Conservation (phyloP, 2,797 vertebrate species). For the Schizopygopsis pylzovi region DNA sequence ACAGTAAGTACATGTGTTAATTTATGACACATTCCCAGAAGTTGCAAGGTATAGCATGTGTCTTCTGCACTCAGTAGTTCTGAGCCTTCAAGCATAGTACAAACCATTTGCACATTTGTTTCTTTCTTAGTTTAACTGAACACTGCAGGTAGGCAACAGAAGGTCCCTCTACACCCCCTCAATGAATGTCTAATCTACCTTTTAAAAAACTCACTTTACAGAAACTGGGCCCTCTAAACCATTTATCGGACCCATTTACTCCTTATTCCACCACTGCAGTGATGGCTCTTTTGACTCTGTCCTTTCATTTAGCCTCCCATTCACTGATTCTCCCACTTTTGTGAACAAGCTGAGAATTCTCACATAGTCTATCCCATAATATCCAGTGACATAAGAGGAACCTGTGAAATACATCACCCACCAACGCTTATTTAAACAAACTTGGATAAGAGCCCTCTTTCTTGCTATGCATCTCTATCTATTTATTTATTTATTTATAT, state of each 20-base stretch:
- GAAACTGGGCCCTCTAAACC: constrained; percentile 72
- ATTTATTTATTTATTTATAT: not conserved
- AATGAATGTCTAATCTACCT: constrained; percentile 62
- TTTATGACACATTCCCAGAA: constrained; percentile 18
- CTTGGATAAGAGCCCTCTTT: constrained; percentile 35
- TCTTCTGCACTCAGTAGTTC: constrained; percentile 6
- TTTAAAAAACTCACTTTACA: constrained; percentile 65
- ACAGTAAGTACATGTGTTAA: not conserved
- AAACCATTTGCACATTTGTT: not conserved
- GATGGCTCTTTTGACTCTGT: constrained; percentile 27
- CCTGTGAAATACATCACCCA: constrained; percentile 75
- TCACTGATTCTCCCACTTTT: constrained; percentile 73
- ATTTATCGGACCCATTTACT: constrained; percentile 69
- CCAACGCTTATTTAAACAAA: constrained; percentile 69
- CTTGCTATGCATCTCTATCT: not conserved
- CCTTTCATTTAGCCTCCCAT: constrained; percentile 47
- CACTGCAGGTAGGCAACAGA: constrained; percentile 63
- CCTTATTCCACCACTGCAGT: constrained; percentile 59
- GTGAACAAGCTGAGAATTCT: constrained; percentile 77
- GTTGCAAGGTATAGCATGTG: not conserved
- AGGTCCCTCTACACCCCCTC: constrained; percentile 55
- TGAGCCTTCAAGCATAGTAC: not conserved
- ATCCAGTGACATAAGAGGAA: constrained; percentile 69
- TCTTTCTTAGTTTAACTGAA: constrained; percentile 52
- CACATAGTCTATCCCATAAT: constrained; percentile 73